Evolutionary conservation across 2,888 invertebrate species (phyloP), one percentile per base, ranked within the genome.

Genomic region (Trimorus sp.): DNA sequence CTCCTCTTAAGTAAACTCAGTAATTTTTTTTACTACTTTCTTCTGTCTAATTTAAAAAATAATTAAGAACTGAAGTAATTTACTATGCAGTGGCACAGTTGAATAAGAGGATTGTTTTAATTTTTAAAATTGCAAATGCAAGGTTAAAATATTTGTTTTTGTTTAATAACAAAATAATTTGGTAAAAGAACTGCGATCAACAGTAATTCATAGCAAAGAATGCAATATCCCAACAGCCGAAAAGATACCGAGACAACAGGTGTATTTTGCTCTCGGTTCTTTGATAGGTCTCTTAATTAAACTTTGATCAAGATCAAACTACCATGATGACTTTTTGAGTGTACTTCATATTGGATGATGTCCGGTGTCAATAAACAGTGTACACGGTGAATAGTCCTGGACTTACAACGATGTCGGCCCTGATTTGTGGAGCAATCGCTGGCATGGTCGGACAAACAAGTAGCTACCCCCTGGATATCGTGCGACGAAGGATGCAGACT

Each of bases 341-440:
- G 82, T 87, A 84, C 86, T 88, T 88, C 86, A 87, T 88, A 84
- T 88, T 86, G 86, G 87, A 87, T 88, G 86, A 88, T 87, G 85
- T 86, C 87, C 86, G 83, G 82, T 84, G 77, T 83, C 84, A 78
- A 79, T 83, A 84, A 82, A 86, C 85, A 91, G 90, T 86, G 76
- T 86, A 91, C 85, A 89, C 89, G 82, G 86, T 85, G 70, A 82
- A 87, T 79, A 89, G 88, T 80, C 89, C 91, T 79, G 91, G 88
- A 76, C 83, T 91, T 16, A 81, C 87, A 16, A 93, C 95, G 53
- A 84, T 95, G 36, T 93, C 94, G 77, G 94, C 96, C 86, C 92
- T 99, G 89, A 90, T 93, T 77, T 97, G 96, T 92, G 99, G 99
- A 26, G 99, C 98, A 42, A 91, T 95, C 38, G 98, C 99, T 42